Conservation (phyloP, 2,113 vertebrate genomes). For the Petroica traversi region DNA sequence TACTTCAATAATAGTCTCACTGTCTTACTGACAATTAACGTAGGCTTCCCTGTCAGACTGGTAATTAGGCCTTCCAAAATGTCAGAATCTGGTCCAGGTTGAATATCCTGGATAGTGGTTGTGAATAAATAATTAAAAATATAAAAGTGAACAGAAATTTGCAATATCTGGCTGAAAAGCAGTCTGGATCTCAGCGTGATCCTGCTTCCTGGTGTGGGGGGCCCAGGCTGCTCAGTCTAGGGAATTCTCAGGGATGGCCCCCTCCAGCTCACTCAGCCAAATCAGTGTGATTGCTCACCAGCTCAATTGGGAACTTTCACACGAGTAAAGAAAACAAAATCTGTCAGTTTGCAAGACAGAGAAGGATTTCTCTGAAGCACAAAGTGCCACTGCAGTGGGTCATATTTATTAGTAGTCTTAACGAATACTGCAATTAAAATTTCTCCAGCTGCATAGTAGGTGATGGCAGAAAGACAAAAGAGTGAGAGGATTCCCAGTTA, state of each 20-base stretch:
- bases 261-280: not conserved
- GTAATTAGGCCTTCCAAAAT: conserved; percentile 30
- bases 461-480: not conserved
- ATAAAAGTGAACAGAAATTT: not conserved
- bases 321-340: not conserved
- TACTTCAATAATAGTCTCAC: not conserved
- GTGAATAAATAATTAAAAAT: not conserved
- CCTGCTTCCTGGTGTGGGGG: not conserved
- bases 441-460: not conserved
- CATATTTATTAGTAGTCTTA: not conserved
- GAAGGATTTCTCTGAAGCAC: not conserved
- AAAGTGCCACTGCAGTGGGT: not conserved
- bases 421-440: not conserved
- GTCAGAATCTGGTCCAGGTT: not conserved
- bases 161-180: not conserved
- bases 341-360: not conserved
- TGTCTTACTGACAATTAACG: not conserved
- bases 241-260: accelerated
- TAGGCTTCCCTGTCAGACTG: not conserved
- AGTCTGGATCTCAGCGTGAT: accelerated
- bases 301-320: not conserved
- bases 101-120: not conserved
- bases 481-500: not conserved
- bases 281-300: not conserved
- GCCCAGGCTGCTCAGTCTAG: not conserved